phyloP scores from a whole-genome alignment of 2,113 vertebrate genomes.

The Malaclemys terrapin region DNA sequence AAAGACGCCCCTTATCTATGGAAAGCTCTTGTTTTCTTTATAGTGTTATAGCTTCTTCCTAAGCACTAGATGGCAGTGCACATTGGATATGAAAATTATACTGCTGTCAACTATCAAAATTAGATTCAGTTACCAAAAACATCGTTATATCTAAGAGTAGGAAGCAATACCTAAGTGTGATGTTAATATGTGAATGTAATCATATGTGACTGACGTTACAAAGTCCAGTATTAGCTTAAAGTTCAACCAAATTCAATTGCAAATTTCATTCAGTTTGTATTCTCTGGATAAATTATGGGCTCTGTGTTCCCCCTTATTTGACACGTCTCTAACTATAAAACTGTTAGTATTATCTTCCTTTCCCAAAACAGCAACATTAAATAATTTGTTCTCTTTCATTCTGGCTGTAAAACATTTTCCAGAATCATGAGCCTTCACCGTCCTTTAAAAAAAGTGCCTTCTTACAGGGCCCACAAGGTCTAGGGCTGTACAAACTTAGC shows the following conservation, averaged over 20 bases:
- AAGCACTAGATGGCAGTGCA: constrained; percentile 46
- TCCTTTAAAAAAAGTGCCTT: constrained; percentile 48
- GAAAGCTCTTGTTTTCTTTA: background rate
- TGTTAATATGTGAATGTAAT: background rate
- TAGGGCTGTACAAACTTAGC: background rate
- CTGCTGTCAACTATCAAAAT: background rate
- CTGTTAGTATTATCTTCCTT: constrained; percentile 64
- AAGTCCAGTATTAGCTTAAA: background rate
- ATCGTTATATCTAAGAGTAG: background rate
- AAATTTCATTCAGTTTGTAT: background rate
- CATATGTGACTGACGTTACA: background rate
- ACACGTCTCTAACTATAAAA: constrained; percentile 64
- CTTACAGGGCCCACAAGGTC: background rate
- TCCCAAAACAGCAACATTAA: constrained; percentile 50
- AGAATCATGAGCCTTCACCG: background rate
- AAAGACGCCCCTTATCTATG: background rate
- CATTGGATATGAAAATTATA: background rate
- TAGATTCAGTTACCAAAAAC: background rate
- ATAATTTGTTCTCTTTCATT: constrained; percentile 46
- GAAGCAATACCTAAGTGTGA: fast-evolving
- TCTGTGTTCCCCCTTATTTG: constrained; percentile 49
- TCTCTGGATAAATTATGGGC: background rate
- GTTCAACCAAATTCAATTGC: background rate
- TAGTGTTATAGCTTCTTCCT: constrained; percentile 29
- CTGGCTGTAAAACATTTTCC: constrained; percentile 5